Percentiles rank a stretch among this genome's conserved stretches.
Conservation (phyloP, 2,888 invertebrate species). For the Agrotis ipsilon region DNA sequence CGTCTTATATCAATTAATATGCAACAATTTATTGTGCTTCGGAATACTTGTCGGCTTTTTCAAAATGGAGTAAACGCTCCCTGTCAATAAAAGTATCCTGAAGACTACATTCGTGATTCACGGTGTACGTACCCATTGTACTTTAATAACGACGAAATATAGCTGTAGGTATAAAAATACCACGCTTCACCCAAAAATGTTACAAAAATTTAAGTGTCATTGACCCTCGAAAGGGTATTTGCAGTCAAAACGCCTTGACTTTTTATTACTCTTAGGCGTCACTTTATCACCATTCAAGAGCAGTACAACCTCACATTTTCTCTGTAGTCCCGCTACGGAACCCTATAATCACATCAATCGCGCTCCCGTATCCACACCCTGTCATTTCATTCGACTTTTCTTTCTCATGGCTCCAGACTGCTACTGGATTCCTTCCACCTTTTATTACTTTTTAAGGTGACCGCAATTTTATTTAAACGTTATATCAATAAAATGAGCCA, state of each 20-base stretch:
- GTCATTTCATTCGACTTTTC: conserved; percentile 83
- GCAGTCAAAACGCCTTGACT: conserved; percentile 14
- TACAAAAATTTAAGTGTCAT: conserved; percentile 20
- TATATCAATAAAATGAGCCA: conserved; percentile 82
- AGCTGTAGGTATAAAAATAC: not conserved
- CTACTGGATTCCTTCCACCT: conserved; percentile 87
- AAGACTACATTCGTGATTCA: conserved; percentile 14
- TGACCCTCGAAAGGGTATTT: conserved; percentile 22
- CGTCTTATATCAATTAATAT: conserved; percentile 54
- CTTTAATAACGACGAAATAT: conserved; percentile 4
- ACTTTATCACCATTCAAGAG: conserved; percentile 35
- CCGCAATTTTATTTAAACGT: conserved; percentile 86
- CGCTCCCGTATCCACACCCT: conserved; percentile 66
- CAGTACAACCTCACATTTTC: conserved; percentile 28
- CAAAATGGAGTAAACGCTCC: conserved; percentile 24
- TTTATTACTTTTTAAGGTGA: conserved; percentile 82
- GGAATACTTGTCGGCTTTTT: conserved; percentile 24
- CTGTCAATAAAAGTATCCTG: conserved; percentile 11
- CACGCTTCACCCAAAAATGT: too few relatives aligned
- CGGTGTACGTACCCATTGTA: conserved; percentile 8
- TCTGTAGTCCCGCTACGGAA: conserved; percentile 69
- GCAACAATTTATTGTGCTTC: conserved; percentile 38
- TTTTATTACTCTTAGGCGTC: conserved; percentile 19
- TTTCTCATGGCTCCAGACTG: conserved; percentile 88
- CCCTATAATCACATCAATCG: conserved; percentile 71